Evolutionary conservation across 2,888 invertebrate species (phyloP).

Genomic region (Iselma pallidipennis): DNA sequence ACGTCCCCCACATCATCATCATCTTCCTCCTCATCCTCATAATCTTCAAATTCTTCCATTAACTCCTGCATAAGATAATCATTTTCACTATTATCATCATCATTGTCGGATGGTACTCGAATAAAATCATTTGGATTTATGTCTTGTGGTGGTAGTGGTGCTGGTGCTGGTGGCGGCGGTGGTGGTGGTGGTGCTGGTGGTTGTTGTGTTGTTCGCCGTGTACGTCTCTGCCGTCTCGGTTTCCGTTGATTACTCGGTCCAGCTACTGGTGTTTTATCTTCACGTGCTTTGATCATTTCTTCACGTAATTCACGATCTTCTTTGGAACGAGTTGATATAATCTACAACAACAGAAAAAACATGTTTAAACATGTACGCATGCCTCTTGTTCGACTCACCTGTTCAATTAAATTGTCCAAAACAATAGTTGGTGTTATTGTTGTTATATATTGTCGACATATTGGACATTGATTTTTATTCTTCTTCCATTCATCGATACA

Average conservation of each 20-base stretch:
- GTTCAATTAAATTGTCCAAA: conserved; percentile 73
- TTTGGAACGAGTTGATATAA: conserved; percentile 65
- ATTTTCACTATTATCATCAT: neutral
- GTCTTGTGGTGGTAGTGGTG: neutral
- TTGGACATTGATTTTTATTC: conserved; percentile 72
- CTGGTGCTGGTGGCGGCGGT: conserved; percentile 1
- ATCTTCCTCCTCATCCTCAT: conserved; percentile 17
- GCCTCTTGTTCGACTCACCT: too few relatives aligned
- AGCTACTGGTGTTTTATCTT: neutral
- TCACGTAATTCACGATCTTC: conserved; percentile 44
- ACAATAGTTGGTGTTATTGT: conserved; percentile 66
- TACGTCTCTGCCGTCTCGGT: too few relatives aligned
- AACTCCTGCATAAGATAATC: neutral
- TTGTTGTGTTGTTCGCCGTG: conserved; percentile 5
- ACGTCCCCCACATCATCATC: conserved; percentile 5
- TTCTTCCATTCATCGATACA: conserved; percentile 74
- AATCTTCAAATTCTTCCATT: conserved; percentile 6
- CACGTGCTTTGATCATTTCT: neutral
- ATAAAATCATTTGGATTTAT: neutral
- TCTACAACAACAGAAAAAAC: conserved; percentile 66
- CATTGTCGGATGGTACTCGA: conserved; percentile 10
- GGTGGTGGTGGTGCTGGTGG: conserved; percentile 9
- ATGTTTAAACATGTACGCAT: neutral
- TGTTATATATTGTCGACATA: conserved; percentile 62
- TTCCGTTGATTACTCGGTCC: neutral